These are phyloP conservation scores for Girardinus metallicus DNA, from an alignment of 2,797 vertebrate species.

Conservation along the genomic window DNA sequence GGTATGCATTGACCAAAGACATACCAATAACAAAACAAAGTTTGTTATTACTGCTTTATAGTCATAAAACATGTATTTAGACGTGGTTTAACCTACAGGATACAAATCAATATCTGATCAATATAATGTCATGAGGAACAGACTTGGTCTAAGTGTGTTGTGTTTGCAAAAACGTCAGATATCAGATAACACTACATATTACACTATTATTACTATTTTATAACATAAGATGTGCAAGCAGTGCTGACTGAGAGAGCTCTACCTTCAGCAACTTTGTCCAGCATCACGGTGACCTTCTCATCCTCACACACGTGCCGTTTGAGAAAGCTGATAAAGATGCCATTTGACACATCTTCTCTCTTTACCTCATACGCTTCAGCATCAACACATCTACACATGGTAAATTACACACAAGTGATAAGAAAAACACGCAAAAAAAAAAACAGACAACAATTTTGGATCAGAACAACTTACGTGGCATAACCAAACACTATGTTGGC, in stretches of 20 bases:
- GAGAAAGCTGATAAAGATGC: slow-evolving; percentile 88
- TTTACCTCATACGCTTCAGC: slow-evolving; percentile 89
- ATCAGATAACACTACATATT: not conserved
- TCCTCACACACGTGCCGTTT: slow-evolving; percentile 85
- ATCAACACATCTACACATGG: slow-evolving; percentile 81
- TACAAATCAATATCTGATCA: not conserved
- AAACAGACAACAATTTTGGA: not conserved
- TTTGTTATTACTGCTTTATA: not conserved
- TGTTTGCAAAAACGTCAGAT: not conserved
- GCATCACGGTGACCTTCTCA: slow-evolving; percentile 89
- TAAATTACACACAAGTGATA: not conserved
- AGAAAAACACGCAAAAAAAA: not conserved
- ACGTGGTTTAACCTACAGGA: not conserved
- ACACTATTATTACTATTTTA: not conserved
- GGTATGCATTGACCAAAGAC: not conserved
- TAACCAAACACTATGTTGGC: slow-evolving; percentile 91
- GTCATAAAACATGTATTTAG: not conserved
- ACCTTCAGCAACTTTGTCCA: slow-evolving; percentile 91
- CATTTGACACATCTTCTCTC: slow-evolving; percentile 82
- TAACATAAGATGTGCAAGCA: not conserved
- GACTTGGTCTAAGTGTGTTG: not conserved
- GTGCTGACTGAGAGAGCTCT: not conserved
- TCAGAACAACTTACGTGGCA: slow-evolving; percentile 82
- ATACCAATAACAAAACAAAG: not conserved
- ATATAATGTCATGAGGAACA: not conserved